phyloP scores from a whole-genome alignment of 1,140 invertebrate genomes.

The Bradynema listronoti region DNA sequence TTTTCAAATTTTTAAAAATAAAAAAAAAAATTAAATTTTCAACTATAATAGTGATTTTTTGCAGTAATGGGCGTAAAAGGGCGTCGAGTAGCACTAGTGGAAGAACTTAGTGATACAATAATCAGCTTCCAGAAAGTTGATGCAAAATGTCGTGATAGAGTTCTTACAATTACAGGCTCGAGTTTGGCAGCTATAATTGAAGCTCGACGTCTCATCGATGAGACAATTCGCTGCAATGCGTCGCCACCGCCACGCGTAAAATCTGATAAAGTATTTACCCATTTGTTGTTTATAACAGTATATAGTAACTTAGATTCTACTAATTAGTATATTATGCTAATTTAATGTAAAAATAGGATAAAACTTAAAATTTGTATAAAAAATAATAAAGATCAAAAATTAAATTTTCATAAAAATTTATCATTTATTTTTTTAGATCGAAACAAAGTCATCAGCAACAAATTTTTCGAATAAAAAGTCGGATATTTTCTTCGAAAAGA shows the following conservation, averaged over 20 bases:
- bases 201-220: conserved; percentile 49
- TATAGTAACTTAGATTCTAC: too few relatives aligned
- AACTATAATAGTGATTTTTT: conserved; percentile 34
- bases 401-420: too few relatives aligned
- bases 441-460: too few relatives aligned
- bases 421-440: too few relatives aligned
- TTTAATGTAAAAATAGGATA: too few relatives aligned
- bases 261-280: conserved; percentile 41
- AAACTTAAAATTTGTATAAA: too few relatives aligned
- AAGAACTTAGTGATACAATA: conserved; percentile 90
- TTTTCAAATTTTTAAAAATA: not conserved
- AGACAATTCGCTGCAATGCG: conserved; percentile 51
- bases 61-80: conserved; percentile 97
- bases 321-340: too few relatives aligned
- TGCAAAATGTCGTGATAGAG: conserved; percentile 37
- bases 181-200: conserved; percentile 39
- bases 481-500: too few relatives aligned
- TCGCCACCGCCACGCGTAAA: too few relatives aligned
- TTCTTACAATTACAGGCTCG: conserved; percentile 46
- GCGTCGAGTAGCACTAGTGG: conserved; percentile 88
- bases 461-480: too few relatives aligned
- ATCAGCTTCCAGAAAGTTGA: conserved; percentile 88
- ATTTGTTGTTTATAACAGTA: too few relatives aligned
- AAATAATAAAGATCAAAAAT: too few relatives aligned
- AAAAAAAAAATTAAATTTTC: conserved; percentile 1